These are phyloP conservation scores for Anser cygnoides DNA, from an alignment of 2,113 vertebrate species.

Conservation along the genomic window DNA sequence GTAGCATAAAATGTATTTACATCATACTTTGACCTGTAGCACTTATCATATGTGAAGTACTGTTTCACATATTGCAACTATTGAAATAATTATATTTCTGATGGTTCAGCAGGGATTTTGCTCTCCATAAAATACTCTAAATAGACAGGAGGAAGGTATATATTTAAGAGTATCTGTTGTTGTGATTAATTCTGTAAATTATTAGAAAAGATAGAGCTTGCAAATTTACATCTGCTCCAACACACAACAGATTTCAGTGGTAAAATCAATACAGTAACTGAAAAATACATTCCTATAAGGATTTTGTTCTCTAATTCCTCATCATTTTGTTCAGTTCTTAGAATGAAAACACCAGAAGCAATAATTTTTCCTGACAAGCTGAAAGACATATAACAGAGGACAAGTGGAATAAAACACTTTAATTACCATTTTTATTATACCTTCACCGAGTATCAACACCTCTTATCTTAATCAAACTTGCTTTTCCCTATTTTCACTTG, in stretches of 20 bases:
- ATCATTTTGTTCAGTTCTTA: conserved; percentile 4
- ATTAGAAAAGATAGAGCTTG: neutral
- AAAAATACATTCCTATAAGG: neutral
- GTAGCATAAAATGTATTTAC: neutral
- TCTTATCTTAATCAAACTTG: conserved; percentile 33
- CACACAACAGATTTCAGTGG: neutral
- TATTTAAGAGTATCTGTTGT: neutral
- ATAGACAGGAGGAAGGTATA: neutral
- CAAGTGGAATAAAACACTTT: conserved; percentile 50
- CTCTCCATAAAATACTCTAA: neutral
- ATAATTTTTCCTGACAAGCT: conserved; percentile 31
- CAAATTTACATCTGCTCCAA: neutral
- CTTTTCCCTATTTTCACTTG: conserved; percentile 52
- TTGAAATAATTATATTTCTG: neutral
- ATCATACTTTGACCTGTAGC: neutral
- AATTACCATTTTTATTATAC: conserved; percentile 17
- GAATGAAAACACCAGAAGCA: conserved; percentile 46
- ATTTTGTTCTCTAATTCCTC: conserved; percentile 42
- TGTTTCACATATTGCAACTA: neutral
- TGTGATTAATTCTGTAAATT: neutral
- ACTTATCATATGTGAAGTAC: neutral
- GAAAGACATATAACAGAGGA: conserved; percentile 7
- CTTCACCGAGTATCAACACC: neutral
- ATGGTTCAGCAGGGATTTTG: neutral
- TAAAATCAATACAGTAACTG: neutral